phyloP scores from a whole-genome alignment of 2,113 vertebrate genomes.

The Miniopterus natalensis region DNA sequence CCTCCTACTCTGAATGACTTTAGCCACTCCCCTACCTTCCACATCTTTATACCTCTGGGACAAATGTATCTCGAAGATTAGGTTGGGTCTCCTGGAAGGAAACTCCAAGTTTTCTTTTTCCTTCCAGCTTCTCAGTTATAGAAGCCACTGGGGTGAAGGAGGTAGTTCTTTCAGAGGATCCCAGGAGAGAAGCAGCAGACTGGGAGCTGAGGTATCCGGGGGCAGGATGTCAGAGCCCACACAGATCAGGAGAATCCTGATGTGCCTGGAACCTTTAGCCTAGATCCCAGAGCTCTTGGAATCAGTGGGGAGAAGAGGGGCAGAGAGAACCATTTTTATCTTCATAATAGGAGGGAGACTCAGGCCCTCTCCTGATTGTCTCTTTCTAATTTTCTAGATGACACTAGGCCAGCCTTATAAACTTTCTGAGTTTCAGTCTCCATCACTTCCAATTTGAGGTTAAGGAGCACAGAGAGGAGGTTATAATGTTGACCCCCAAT shows the following conservation, averaged over 20 bases:
- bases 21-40: neutral
- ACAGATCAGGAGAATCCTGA: neutral
- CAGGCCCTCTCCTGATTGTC: neutral
- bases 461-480: no score
- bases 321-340: neutral
- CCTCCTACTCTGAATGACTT: neutral
- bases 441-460: neutral
- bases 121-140: neutral
- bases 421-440: neutral
- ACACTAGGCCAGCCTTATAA: neutral
- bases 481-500: neutral
- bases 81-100: neutral
- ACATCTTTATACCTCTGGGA: neutral
- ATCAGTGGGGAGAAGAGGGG: neutral
- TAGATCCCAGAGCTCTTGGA: neutral
- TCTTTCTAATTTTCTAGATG: neutral
- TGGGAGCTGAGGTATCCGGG: neutral
- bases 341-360: neutral
- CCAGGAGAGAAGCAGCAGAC: neutral
- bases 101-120: neutral
- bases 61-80: neutral
- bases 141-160: neutral
- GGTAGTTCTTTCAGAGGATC: neutral
- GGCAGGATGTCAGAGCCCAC: neutral
- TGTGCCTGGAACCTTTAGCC: neutral